A percentile compares a stretch with the other conserved stretches of the same genome.
Conservation (phyloP, 1,140 invertebrate genomes). For the Chymomyza costata region DNA sequence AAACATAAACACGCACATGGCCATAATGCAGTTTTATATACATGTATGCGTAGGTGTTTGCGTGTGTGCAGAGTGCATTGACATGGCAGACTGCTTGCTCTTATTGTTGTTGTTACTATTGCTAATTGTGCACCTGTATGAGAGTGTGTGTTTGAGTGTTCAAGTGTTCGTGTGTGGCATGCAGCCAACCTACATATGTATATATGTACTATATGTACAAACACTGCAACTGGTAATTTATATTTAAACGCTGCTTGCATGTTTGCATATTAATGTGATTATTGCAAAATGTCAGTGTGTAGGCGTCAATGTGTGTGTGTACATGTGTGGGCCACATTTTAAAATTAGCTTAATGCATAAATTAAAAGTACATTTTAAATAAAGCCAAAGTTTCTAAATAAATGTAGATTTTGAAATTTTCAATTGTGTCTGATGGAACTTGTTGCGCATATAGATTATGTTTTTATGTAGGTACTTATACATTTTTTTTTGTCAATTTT, state of each 20-base stretch:
- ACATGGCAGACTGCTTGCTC: conserved; percentile 40
- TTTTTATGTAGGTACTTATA: no score
- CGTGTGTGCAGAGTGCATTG: conserved; percentile 54
- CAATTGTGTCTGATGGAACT: not conserved
- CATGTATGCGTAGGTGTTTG: not conserved
- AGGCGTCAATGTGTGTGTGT: not conserved
- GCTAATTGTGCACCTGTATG: no score
- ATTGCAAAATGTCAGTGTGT: conserved; percentile 39
- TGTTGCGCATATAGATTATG: no score
- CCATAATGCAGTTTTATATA: conserved; percentile 3
- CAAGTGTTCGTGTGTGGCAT: conserved; percentile 26
- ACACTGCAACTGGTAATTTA: conserved; percentile 44
- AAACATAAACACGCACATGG: conserved; percentile 57
- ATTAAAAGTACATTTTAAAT: no score
- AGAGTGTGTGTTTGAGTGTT: not conserved
- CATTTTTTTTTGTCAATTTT: no score
- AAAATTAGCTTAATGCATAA: no score
- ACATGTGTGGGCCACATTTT: no score
- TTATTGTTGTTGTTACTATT: conserved; percentile 23
- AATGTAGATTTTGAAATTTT: no score
- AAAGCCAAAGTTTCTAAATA: no score
- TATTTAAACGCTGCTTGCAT: conserved; percentile 24
- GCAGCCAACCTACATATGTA: conserved; percentile 50
- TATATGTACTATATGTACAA: no score
- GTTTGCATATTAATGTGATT: conserved; percentile 14